Base-by-base conservation (phyloP, 2,113 vertebrate genomes). In the Globicephala melas region DNA sequence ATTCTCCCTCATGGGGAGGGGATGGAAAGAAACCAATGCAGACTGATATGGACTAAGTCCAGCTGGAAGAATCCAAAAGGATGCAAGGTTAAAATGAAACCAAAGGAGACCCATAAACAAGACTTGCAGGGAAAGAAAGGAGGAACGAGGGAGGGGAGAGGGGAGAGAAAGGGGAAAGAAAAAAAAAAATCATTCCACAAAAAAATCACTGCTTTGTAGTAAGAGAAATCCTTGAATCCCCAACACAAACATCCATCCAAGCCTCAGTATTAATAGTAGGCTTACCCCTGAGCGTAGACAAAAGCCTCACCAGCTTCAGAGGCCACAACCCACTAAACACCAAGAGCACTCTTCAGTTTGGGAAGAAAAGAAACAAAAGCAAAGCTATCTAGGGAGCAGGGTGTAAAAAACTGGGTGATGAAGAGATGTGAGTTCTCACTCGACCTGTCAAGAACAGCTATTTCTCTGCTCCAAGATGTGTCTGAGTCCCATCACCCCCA, bases 351-450 rank as follows among this genome's bases (percentile, higher is more conserved):
- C 91, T 79, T 79, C 26, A 55, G 33, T 83, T 25, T 47, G 38
- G 74, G 33, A 88, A 73, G 71, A 87, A 91, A 83, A 93, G 20
- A 89, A 84, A 65, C 11, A 80, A 94, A 97, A 92, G 38, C 58
- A 95, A 83, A 94, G 73, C 38, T 62, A 53, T 31, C 76, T 33
- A 41, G 11, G 50, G 58, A 82, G 28, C 36, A 25, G 58, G 71
- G 3, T 38, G 36, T 96, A 74, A 86, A 67, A 77, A 88, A 87
- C 21, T 60, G n/a, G 58, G 63, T 81, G 41, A 79, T 76, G 55
- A 95, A 91, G 55, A 96, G 63, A 94, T 76, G n/a, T 63, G 50
- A 55, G 58, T 81, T 88, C 28, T 36, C 44, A 50, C 3, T 67
- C 21, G 15, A 36, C 18, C 10, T 50, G 18, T 23, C 71, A 88